These are phyloP conservation scores for Lasioglossum vierecki DNA, from an alignment of 2,888 invertebrate genomes.

Conservation along the genomic window DNA sequence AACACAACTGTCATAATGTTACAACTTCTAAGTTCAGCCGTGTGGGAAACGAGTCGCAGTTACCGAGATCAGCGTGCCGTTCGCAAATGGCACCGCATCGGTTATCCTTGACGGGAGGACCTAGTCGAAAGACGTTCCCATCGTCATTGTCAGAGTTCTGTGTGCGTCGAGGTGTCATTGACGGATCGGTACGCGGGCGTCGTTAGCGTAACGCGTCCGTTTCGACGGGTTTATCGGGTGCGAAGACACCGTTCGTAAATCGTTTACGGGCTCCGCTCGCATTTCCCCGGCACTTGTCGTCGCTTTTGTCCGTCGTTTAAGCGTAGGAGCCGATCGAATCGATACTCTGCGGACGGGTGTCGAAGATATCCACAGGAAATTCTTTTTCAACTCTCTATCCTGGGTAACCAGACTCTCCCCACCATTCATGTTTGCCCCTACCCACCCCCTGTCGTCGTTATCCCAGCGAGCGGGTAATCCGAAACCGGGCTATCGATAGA, in stretches of 20 bases:
- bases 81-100: conserved; percentile 7
- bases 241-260: conserved; percentile 31
- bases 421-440: background rate
- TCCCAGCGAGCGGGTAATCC: conserved; percentile 60
- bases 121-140: background rate
- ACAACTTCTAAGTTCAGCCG: background rate
- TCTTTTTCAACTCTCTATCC: conserved; percentile 42
- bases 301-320: conserved; percentile 28
- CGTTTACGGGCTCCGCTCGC: conserved; percentile 16
- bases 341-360: conserved; percentile 46
- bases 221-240: background rate
- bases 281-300: conserved; percentile 11
- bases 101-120: background rate
- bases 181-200: conserved; percentile 26
- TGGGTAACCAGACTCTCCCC: background rate
- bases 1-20: no score
- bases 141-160: background rate
- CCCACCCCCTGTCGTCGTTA: conserved; percentile 43
- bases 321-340: conserved; percentile 36
- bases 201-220: conserved; percentile 27
- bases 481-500: conserved; percentile 64
- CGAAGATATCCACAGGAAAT: conserved; percentile 53
- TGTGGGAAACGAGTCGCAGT: background rate
- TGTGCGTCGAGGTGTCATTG: conserved; percentile 1
- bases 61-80: background rate